Base-by-base conservation (phyloP, 1,140 invertebrate genomes). In the Ylistrum balloti region DNA sequence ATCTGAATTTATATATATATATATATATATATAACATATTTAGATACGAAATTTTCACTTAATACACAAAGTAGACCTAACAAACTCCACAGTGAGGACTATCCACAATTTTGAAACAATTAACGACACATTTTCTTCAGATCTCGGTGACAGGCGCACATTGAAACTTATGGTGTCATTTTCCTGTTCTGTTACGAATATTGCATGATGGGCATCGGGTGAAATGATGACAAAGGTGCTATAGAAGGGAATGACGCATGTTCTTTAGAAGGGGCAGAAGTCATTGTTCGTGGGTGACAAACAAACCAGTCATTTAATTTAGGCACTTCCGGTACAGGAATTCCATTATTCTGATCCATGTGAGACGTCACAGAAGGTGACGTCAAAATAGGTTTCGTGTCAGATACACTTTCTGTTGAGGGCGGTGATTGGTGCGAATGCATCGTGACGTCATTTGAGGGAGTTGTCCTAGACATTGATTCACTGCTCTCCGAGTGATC, bases 301-400 rank as follows among this genome's bases (percentile, higher is more conserved):
- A 97, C 96, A 95, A 97, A 97, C 97, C 97, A 97, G 94, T 97
- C 97, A 94, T 96, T 96, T 92, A 97, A 94, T 94, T 97, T 95
- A 88, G 97, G 91, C 33, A 90, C 89, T 96, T 45, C 95, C 92
- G 88, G 91, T 86, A 88, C 92, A 74, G n/a, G 89, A 89, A 87
- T 92, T 74, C 56, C 56, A 74, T 74, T 74, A 45, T 88, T 90
- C 34, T 85, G 48, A 20, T 90, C 87, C 15, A 74, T 89, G n/a
- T 87, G 56, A 86, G 86, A 88, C 74, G 88, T 85, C 88, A 85
- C 88, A 85, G 34, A n/a, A 45, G 88, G 33, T 91, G 86, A 87
- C 88, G 89, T 33, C 87, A 90, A 11, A 92, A 56, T 86, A 90
- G 93, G 90, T 92, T 93, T 87, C 87, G 88, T 74, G n/a, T 90